Evolutionary conservation across 2,113 vertebrate species (phyloP).

Genomic region (Acanthochromis polyacanthus): DNA sequence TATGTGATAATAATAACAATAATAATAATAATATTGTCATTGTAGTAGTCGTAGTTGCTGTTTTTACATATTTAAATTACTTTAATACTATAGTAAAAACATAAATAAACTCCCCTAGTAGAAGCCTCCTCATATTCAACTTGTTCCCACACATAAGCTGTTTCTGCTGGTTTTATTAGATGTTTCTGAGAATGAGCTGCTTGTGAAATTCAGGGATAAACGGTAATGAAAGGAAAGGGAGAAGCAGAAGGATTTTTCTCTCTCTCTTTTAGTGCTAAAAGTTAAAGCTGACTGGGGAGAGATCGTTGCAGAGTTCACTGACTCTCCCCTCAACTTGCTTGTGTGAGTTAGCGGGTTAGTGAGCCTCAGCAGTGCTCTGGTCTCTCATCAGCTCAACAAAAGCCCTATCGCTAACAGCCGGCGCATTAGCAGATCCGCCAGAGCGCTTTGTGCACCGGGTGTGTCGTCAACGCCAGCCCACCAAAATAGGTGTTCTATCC

Average conservation of each 20-base stretch:
- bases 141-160: conserved; percentile 11
- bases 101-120: not conserved
- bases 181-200: conserved; percentile 11
- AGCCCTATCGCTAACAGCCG: conserved; percentile 16
- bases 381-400: conserved; percentile 37
- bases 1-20: too few species aligned
- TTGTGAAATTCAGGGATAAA: conserved; percentile 25
- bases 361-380: conserved; percentile 13
- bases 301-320: conserved; percentile 11
- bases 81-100: too few species aligned
- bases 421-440: conserved; percentile 29
- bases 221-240: not conserved
- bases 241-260: not conserved
- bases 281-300: conserved; percentile 10
- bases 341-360: conserved; percentile 12
- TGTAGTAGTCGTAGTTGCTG: too few species aligned
- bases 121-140: conserved; percentile 32
- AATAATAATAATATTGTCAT: too few species aligned
- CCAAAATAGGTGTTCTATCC: conserved; percentile 16
- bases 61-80: too few species aligned
- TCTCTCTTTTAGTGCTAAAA: too few species aligned
- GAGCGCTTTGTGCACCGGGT: not conserved
- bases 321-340: conserved; percentile 2
- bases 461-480: conserved; percentile 7
- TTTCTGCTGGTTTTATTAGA: conserved; percentile 36